Base-by-base conservation (phyloP, 53 echinoderm and acorn worm species). In the Apostichopus leukothele region DNA sequence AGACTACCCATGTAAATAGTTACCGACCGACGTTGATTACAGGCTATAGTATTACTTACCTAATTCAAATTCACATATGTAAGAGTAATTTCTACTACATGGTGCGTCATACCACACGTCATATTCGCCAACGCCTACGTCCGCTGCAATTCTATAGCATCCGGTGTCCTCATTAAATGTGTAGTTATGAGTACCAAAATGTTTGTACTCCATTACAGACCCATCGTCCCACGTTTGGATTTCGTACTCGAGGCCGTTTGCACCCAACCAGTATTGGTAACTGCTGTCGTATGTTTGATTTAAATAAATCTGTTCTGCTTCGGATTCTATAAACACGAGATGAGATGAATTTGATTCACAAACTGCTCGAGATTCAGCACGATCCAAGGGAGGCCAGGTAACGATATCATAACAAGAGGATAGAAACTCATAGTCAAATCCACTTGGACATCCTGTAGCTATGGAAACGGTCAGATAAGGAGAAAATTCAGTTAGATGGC, bases 51-150 rank as follows among this genome's bases (percentile, higher is more conserved):
- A 39, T 39, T 39, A 63, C 63, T 63, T 16, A 63, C 63, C 51
- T 16, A 16, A 16, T 77, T 77, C 77, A 77, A 8, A 77, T 19
- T 77, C 77, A 27, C 77, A 77, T 3, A 77, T 77, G 52, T 50
- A 77, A 77, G 50, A 39, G 39, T 77, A 77, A 8, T 50, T 50
- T 77, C 77, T 77, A 12, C 52, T 19, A 77, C 77, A 77, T 39
- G 77, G 77, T 26, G 77, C 77, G 77, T 77, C 77, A 51, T 25
- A 51, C 77, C 77, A 77, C 0, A 51, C 52, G 52, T 77, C 52
- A 50, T 39, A 13, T 19, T 77, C 50, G 39, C 50, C 50, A 77
- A 26, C 1, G 7, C 77, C 52, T 10, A 27, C 52, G 39, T 77
- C 52, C 3, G 77, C 50, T 39, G 39, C 77, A 16, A 77, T 18